Evolutionary conservation across 2,888 invertebrate genomes (phyloP), one percentile per base, ranked within the genome.

Genomic region (Drosophila lacicola): DNA sequence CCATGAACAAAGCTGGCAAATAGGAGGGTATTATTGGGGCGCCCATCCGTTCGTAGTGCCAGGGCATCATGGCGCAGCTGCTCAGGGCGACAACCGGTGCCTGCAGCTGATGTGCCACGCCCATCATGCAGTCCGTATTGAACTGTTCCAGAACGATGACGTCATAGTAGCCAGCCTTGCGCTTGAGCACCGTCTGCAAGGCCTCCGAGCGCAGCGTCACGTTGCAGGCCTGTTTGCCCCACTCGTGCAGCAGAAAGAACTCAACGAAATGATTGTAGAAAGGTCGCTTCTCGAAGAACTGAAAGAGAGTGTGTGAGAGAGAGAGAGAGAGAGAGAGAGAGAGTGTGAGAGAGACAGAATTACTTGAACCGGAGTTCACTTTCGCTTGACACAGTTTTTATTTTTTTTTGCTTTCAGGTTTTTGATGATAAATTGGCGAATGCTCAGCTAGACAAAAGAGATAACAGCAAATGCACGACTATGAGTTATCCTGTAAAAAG

Each of bases 61-160:
- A 95, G 0, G 95, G 94, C 94, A 95, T 94, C 53, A 95, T 70
- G 14, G 94, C 92, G 74, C 94, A 94, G 3, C 95, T 91, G 69
- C 91, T 91, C 0, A 91, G 33, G 0, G 88, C 91, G 0, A 96
- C 93, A 2, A 94, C 94, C 0, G 96, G 95, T 0, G 94, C 95
- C 45, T 94, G 91, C 13, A 95, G 93, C 77, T 94, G 94, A 80
- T 95, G 93, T 0, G 94, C 95, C 36, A 96, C 90, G 2, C 94
- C 95, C 75, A 96, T 91, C 89, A 94, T 94, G 88, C 96, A 96
- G 84, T 96, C 95, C 51, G 94, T 94, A 75, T 95, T 95, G 88
- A 96, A 96, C 61, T 94, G 94, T 91, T 96, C 96, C 56, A 94
- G 92, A 0, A 96, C 90, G 6, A 96, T 93, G 0, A 96, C 90